Evolutionary conservation across 2,113 vertebrate genomes (phyloP).

Genomic region (Callopanchax toddi): DNA sequence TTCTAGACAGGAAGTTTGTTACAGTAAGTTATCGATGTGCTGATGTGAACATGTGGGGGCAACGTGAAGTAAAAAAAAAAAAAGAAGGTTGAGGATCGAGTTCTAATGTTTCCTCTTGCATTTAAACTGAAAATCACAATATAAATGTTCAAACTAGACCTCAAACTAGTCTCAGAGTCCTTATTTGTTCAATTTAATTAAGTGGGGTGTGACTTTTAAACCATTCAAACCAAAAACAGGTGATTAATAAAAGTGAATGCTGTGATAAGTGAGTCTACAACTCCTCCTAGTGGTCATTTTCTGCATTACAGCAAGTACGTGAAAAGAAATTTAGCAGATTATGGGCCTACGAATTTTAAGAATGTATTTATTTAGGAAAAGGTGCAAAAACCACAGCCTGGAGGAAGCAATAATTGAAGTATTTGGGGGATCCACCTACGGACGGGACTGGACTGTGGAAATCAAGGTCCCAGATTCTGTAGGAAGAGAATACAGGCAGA

Average conservation of each 20-base stretch:
- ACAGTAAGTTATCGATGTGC: slow-evolving; percentile 80
- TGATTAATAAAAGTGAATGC: neutral
- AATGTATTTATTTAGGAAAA: too few species aligned
- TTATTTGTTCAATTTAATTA: slow-evolving; percentile 31
- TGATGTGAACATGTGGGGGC: slow-evolving; percentile 60
- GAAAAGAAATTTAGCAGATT: too few species aligned
- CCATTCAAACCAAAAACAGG: neutral
- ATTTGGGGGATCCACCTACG: too few species aligned
- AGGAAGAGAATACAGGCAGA: too few species aligned
- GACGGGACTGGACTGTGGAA: too few species aligned
- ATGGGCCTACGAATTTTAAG: too few species aligned
- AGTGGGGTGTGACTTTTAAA: neutral
- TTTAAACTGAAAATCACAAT: slow-evolving; percentile 78
- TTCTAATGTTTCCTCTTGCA: slow-evolving; percentile 68
- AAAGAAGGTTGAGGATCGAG: slow-evolving; percentile 36
- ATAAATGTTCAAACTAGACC: slow-evolving; percentile 78
- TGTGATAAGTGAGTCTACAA: neutral
- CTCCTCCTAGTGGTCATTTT: slow-evolving; percentile 44
- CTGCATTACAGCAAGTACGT: neutral
- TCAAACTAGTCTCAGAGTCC: slow-evolving; percentile 37
- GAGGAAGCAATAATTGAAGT: too few species aligned
- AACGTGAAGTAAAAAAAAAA: slow-evolving; percentile 59
- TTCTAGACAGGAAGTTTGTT: slow-evolving; percentile 62
- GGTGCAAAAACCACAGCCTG: too few species aligned
- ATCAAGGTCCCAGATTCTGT: too few species aligned